A percentile compares a stretch with the other conserved stretches of the same genome.
phyloP scores from a whole-genome alignment of 2,888 invertebrate species.

The Cheiracanthium punctorium region DNA sequence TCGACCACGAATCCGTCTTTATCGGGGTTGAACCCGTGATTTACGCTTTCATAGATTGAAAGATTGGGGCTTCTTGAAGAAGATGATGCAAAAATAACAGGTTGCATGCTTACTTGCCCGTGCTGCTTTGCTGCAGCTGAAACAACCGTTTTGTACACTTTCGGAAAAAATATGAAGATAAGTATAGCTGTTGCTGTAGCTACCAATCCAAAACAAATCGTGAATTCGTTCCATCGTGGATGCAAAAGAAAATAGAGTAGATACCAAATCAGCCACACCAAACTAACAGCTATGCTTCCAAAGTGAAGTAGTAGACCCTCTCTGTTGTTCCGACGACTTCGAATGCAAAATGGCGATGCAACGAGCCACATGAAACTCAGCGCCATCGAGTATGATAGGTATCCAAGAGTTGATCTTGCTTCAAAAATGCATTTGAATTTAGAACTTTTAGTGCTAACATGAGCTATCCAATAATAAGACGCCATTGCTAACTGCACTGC shows the following conservation, averaged over 20 bases:
- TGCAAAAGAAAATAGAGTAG: constrained; percentile 78
- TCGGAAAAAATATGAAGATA: constrained; percentile 82
- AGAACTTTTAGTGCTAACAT: background rate
- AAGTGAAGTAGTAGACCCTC: constrained; percentile 80
- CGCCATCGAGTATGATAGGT: constrained; percentile 81
- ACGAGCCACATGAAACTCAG: constrained; percentile 80
- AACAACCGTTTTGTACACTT: constrained; percentile 82
- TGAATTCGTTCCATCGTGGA: constrained; percentile 77
- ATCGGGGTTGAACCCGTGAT: constrained; percentile 64
- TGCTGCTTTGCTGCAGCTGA: constrained; percentile 81
- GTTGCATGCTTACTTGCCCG: constrained; percentile 74
- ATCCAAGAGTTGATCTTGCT: constrained; percentile 78
- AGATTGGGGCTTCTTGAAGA: constrained; percentile 56
- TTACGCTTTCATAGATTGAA: constrained; percentile 64
- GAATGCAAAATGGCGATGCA: constrained; percentile 81
- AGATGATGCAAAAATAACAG: constrained; percentile 51
- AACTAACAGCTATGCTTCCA: constrained; percentile 79
- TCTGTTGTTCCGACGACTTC: constrained; percentile 82
- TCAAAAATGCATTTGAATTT: constrained; percentile 77
- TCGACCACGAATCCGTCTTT: constrained; percentile 62
- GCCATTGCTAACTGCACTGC: constrained; percentile 75
- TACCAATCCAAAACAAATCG: constrained; percentile 81
- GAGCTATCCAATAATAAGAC: constrained; percentile 42
- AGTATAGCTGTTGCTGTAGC: constrained; percentile 81
- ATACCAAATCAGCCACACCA: constrained; percentile 82